Percentiles rank a stretch among this genome's conserved stretches.
Evolutionary conservation across 2,888 invertebrate genomes (phyloP).

Genomic region (Melanotus villosus): DNA sequence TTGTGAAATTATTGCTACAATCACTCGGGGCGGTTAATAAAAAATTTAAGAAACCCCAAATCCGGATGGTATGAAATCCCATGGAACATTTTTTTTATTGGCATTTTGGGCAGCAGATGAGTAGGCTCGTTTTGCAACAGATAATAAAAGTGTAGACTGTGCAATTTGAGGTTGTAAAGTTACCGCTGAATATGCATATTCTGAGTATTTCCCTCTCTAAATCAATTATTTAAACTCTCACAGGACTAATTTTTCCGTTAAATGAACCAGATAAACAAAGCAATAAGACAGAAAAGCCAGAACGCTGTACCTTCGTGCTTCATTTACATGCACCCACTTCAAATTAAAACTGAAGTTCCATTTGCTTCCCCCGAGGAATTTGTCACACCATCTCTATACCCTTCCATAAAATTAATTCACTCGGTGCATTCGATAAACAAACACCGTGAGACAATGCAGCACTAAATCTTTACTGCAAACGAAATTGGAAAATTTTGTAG

Average conservation of each 20-base stretch:
- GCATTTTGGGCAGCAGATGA: neutral
- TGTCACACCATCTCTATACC: neutral
- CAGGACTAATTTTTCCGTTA: slow-evolving; percentile 14
- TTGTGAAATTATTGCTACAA: slow-evolving; percentile 9
- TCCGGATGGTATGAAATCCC: neutral
- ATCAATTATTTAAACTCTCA: slow-evolving; percentile 8
- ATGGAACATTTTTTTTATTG: neutral
- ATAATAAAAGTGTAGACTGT: neutral
- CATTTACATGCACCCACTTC: neutral
- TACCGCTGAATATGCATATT: neutral
- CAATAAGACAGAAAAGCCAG: neutral
- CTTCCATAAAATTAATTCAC: slow-evolving; percentile 10
- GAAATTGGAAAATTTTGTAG: slow-evolving; percentile 15
- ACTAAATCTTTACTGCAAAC: neutral
- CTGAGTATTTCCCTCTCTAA: neutral
- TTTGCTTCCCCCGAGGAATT: neutral
- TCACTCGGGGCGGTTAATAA: neutral
- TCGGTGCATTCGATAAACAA: neutral
- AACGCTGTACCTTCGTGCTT: neutral
- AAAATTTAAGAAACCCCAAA: slow-evolving; percentile 2
- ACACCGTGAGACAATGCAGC: neutral
- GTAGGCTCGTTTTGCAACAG: too few relatives aligned
- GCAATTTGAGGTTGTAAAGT: neutral
- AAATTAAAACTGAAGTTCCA: slow-evolving; percentile 1
- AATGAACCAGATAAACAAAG: slow-evolving; percentile 1